phyloP scores from a whole-genome alignment of 2,113 vertebrate species.

The Prionailurus viverrinus region DNA sequence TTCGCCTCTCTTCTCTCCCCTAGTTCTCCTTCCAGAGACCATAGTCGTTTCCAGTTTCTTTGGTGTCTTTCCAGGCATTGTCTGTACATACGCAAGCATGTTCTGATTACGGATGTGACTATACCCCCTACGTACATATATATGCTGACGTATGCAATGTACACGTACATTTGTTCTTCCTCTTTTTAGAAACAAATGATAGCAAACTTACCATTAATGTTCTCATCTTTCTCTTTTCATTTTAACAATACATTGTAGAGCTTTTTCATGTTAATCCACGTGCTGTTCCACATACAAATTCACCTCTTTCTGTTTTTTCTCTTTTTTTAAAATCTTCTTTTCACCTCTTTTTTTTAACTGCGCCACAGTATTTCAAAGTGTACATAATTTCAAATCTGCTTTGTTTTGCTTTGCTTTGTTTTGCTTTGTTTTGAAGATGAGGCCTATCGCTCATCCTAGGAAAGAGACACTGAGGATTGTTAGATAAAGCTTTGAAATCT shows the following conservation, averaged over 20 bases:
- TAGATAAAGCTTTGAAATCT: constrained; percentile 34
- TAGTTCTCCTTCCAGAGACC: not conserved
- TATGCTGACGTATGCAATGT: not conserved
- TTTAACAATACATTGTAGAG: not conserved
- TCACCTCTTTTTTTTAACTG: constrained; percentile 1
- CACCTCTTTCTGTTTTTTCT: not conserved
- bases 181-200: constrained; percentile 28
- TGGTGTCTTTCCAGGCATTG: not conserved
- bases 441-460: not conserved
- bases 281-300: not conserved
- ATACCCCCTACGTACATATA: not conserved
- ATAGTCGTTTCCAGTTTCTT: not conserved
- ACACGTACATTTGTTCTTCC: not conserved
- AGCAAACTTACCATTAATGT: not conserved
- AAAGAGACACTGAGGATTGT: not conserved
- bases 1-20: not conserved
- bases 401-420: not conserved
- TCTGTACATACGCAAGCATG: not conserved
- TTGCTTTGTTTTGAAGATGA: not conserved
- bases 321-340: no score
- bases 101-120: not conserved
- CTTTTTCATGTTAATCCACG: not conserved
- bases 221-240: constrained; percentile 13
- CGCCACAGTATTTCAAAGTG: not conserved
- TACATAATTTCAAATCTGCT: not conserved